Evolutionary conservation across 2,113 vertebrate species (phyloP).

Genomic region (Podarcis raffonei): DNA sequence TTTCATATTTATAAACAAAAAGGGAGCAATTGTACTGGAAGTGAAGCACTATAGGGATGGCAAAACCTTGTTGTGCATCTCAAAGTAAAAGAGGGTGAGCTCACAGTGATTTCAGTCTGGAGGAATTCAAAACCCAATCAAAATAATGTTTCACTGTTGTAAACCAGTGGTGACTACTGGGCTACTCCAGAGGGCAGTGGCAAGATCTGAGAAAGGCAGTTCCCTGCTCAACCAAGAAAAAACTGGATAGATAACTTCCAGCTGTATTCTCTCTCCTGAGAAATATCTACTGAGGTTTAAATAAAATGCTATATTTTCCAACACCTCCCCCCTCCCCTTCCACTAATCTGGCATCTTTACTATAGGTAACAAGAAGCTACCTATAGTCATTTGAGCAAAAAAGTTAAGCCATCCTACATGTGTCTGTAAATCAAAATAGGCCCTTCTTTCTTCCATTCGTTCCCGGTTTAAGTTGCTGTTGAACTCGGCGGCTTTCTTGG

Average conservation of each 20-base stretch:
- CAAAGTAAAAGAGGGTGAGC: not conserved
- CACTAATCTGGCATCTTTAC: not conserved
- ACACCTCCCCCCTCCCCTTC: too few species aligned
- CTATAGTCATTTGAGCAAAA: not conserved
- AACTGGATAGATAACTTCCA: not conserved
- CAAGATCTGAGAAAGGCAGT: not conserved
- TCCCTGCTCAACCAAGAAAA: not conserved
- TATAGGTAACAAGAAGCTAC: not conserved
- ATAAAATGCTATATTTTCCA: too few species aligned
- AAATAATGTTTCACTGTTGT: not conserved
- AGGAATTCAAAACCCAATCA: not conserved
- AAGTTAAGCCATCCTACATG: constrained; percentile 81
- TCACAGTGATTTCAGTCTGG: not conserved
- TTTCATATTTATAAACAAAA: not conserved
- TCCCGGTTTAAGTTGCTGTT: constrained; percentile 97
- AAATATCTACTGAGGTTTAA: too few species aligned
- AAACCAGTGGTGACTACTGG: not conserved
- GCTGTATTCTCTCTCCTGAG: not conserved
- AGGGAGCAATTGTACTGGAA: not conserved
- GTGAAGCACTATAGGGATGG: not conserved
- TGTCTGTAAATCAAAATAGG: constrained; percentile 98
- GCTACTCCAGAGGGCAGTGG: not conserved
- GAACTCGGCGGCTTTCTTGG: constrained; percentile 96
- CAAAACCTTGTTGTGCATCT: not conserved
- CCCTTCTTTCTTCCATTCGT: constrained; percentile 96